These are phyloP conservation scores for Kuschelorhynchus macadamiae DNA, from an alignment of 2,888 invertebrate genomes.

Conservation along the genomic window DNA sequence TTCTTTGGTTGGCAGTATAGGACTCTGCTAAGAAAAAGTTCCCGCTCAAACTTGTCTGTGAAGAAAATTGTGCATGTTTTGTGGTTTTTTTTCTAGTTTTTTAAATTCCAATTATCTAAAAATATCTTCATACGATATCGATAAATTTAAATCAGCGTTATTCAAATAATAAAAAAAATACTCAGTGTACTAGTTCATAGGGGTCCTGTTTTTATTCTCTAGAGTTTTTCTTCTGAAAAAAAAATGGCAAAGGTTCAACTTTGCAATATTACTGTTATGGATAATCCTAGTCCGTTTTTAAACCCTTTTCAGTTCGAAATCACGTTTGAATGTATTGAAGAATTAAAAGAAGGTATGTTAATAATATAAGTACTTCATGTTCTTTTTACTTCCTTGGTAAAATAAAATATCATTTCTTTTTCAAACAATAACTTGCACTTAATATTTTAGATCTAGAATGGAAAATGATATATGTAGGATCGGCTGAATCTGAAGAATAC, in stretches of 20 bases:
- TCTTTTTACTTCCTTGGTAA: no score
- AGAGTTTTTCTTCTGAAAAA: slow-evolving; percentile 30
- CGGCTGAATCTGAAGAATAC: slow-evolving; percentile 96
- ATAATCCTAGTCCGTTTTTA: slow-evolving; percentile 96
- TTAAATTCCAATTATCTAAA: background rate
- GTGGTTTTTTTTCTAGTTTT: background rate
- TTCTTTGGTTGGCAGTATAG: no score
- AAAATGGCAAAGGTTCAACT: slow-evolving; percentile 98
- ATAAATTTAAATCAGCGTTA: no score
- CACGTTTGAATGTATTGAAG: slow-evolving; percentile 98
- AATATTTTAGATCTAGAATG: slow-evolving; percentile 92
- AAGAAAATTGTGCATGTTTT: slow-evolving; percentile 6
- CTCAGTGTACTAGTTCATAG: background rate
- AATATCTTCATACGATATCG: background rate
- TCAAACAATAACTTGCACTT: slow-evolving; percentile 2
- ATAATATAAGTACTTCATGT: no score
- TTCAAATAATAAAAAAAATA: background rate
- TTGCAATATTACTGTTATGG: slow-evolving; percentile 95
- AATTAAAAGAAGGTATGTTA: slow-evolving; percentile 85
- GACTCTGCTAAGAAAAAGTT: no score
- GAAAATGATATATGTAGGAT: slow-evolving; percentile 99
- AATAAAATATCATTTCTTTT: no score
- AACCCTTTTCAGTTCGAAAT: slow-evolving; percentile 98
- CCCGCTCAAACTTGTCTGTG: no score
- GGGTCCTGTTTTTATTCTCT: slow-evolving; percentile 4